Evolutionary conservation across 2,888 invertebrate genomes (phyloP).

Genomic region (Oligia strigilis): DNA sequence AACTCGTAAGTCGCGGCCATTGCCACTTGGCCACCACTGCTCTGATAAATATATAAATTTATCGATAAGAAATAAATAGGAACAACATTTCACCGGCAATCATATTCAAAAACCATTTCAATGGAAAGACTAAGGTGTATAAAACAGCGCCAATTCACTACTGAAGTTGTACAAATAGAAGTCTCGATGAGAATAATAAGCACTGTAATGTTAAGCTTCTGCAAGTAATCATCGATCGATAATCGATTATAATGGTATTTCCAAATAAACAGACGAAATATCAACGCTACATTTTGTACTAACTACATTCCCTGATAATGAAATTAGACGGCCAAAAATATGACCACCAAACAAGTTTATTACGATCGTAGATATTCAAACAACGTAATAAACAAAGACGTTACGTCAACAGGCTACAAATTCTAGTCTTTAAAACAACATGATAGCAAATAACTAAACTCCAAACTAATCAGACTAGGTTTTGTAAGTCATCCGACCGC

Average conservation of each 20-base stretch:
- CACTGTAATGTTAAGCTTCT: background rate
- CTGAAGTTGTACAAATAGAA: background rate
- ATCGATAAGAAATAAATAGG: background rate
- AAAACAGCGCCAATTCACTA: background rate
- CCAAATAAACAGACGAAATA: constrained; percentile 34
- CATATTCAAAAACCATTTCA: background rate
- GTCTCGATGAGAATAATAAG: background rate
- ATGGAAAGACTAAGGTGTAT: background rate
- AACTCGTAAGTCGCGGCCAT: background rate
- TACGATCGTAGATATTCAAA: constrained; percentile 37
- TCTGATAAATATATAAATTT: background rate
- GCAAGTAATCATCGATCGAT: background rate
- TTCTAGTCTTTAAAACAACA: constrained; percentile 45
- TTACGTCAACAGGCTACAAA: constrained; percentile 34
- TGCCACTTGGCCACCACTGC: too few relatives aligned
- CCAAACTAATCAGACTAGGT: constrained; percentile 65
- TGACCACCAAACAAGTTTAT: constrained; percentile 33
- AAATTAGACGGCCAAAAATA: constrained; percentile 51
- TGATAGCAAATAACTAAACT: constrained; percentile 43
- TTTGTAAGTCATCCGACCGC: constrained; percentile 64
- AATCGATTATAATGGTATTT: background rate
- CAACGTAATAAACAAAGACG: constrained; percentile 41
- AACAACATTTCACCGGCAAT: too few relatives aligned
- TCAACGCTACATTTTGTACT: constrained; percentile 11
- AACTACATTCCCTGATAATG: constrained; percentile 29